Conservation (phyloP, 1,140 invertebrate genomes). For the Anoplolepis gracilipes region DNA sequence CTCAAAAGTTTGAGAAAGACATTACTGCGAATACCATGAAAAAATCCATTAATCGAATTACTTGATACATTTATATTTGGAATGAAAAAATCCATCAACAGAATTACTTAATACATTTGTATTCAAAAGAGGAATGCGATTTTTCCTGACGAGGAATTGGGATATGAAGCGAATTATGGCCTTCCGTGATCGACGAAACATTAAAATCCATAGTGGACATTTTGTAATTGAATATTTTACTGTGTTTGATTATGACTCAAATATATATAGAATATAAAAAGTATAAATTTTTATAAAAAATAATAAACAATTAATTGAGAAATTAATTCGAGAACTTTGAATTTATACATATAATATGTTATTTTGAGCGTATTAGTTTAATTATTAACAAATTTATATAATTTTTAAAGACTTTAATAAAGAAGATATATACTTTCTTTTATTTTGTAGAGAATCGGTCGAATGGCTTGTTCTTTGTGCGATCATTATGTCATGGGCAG, state of each 20-base stretch:
- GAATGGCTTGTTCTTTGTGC: conserved; percentile 79
- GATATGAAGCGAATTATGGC: conserved; percentile 62
- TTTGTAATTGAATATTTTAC: conserved; percentile 38
- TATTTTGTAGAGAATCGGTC: conserved; percentile 77
- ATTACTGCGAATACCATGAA: neutral
- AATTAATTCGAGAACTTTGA: too few relatives aligned
- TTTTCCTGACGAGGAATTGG: neutral
- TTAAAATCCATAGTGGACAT: conserved; percentile 37
- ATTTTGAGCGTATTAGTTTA: neutral
- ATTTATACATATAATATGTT: neutral
- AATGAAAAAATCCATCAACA: neutral
- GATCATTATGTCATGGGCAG: conserved; percentile 81
- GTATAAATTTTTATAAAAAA: too few relatives aligned
- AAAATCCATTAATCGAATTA: neutral
- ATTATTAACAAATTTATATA: conserved; percentile 6
- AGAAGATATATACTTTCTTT: neutral
- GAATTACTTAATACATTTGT: neutral
- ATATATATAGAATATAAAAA: neutral
- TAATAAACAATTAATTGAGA: too few relatives aligned
- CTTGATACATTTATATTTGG: neutral
- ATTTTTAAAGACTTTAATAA: neutral
- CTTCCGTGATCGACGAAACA: conserved; percentile 70
- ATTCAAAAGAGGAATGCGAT: neutral
- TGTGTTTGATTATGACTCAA: conserved; percentile 52
- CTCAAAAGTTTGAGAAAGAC: neutral